Percentiles rank a stretch among this genome's conserved stretches.
These are phyloP conservation scores for Chaitophorus viminalis DNA, from an alignment of 2,888 invertebrate genomes.

Conservation along the genomic window DNA sequence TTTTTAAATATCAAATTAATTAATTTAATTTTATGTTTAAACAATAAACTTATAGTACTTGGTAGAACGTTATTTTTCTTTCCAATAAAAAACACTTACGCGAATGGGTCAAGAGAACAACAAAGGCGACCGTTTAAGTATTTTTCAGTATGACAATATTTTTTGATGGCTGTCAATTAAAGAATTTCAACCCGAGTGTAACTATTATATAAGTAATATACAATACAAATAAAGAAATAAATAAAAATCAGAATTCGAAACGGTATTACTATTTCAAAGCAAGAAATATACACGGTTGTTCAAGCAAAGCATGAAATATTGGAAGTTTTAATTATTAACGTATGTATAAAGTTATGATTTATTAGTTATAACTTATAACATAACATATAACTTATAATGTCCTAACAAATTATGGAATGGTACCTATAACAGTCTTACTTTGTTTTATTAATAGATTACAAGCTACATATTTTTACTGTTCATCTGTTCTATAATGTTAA, in stretches of 20 bases:
- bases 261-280: neutral
- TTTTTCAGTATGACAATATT: neutral
- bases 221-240: neutral
- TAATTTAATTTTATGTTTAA: constrained; percentile 11
- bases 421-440: neutral
- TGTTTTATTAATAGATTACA: neutral
- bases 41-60: too few species aligned
- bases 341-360: too few species aligned
- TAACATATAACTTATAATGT: neutral
- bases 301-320: neutral
- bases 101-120: neutral
- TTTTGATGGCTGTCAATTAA: neutral
- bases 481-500: too few species aligned
- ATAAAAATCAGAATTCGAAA: too few species aligned
- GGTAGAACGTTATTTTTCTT: neutral
- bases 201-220: neutral
- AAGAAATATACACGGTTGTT: neutral
- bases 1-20: neutral
- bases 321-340: neutral
- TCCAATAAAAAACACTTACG: constrained; percentile 25
- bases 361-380: too few species aligned
- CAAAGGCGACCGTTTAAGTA: neutral
- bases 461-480: too few species aligned
- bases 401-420: neutral
- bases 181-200: neutral